Evolutionary conservation across 2,888 invertebrate species (phyloP), one percentile per base, ranked within the genome.

Genomic region (Drosophila lutescens): DNA sequence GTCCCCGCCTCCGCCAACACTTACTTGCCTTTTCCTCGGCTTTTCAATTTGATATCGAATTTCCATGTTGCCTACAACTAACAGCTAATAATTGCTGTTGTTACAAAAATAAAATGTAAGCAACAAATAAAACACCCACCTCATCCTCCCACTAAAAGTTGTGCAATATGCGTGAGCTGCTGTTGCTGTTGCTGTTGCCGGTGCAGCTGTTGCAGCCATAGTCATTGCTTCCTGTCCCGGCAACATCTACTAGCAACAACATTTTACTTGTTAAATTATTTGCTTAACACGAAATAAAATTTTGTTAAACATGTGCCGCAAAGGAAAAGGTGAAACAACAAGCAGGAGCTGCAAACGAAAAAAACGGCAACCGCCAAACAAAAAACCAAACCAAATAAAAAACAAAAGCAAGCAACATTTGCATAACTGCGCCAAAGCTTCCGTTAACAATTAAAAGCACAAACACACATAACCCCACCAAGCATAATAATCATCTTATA

Each of bases 371-470:
- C 30, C 53, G 58, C 49, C 53, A 55, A 47, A 76, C 20, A 43
- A 65, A 80, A 44, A 30, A 36, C 67, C 34, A 26, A 32, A 32
- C 5, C 30, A 62, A 51, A 40, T 26, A 47, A 55, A 63, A 49
- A 56, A 61, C 40, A 49, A 65, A 63, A 50, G 43, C 65, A 50
- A 63, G 36, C 38, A 44, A 15, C 65, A 84, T 85, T 84, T 80
- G 74, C 85, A 80, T 85, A 85, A 82, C 80, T 63, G 55, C 62
- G 53, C 53, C 36, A 34, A 49, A 36, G 67, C 77, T 80, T 80
- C 85, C 80, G 80, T 81, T 80, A 85, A 80, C 79, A 85, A 80
- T 80, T 80, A 80, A 85, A 81, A 74, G 62, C 68, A 65, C 62
- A 74, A 59, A 57, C 77, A 76, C 62, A 68, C 55, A 12, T 5